Percentiles rank a stretch among this genome's conserved stretches.
Evolutionary conservation across 2,113 vertebrate genomes (phyloP).

Genomic region (Ardeotis arabs): DNA sequence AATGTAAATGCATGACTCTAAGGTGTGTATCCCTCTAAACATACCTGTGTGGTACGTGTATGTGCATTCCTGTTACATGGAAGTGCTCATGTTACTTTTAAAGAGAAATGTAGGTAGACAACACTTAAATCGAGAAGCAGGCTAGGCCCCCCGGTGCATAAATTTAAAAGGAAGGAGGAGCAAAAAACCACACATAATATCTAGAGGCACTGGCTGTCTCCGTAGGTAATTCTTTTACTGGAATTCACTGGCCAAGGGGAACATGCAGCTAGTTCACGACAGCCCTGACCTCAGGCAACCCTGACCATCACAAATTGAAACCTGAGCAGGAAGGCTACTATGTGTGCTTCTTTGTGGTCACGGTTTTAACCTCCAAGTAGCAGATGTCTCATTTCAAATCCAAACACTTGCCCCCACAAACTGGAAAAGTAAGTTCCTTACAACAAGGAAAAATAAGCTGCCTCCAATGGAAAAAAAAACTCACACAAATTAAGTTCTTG

Average conservation of each 20-base stretch:
- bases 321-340: not conserved
- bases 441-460: not conserved
- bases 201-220: not conserved
- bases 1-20: not conserved
- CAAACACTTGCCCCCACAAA: not conserved
- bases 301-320: not conserved
- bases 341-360: not conserved
- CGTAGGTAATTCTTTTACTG: not conserved
- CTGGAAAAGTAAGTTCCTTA: not conserved
- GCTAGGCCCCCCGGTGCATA: not conserved
- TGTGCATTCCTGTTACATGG: not conserved
- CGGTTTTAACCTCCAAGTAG: not conserved
- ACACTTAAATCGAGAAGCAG: not conserved
- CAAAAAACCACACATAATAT: not conserved
- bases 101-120: not conserved
- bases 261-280: not conserved
- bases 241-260: not conserved
- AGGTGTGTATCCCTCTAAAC: not conserved
- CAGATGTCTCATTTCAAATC: conserved; percentile 18
- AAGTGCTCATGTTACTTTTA: not conserved
- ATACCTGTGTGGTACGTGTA: not conserved
- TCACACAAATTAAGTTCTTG: not conserved
- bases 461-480: not conserved
- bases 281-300: not conserved
- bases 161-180: not conserved